Conservation (phyloP, 1,140 invertebrate genomes). For the Papilio xuthus region DNA sequence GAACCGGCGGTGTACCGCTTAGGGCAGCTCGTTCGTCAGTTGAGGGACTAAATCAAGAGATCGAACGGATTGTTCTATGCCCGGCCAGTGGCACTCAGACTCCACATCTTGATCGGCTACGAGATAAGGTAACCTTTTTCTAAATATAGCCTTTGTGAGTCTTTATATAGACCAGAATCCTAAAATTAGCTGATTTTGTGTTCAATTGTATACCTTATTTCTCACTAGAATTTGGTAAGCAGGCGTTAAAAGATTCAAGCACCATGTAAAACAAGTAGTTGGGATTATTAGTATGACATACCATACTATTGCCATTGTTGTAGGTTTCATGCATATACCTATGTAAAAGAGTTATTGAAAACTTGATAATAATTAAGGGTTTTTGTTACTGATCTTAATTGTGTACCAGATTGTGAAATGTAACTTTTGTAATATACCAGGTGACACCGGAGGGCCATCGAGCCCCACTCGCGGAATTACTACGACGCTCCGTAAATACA, state of each 20-base stretch:
- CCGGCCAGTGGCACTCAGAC: constrained; percentile 77
- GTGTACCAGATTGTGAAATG: no score
- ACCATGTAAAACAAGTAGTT: no score
- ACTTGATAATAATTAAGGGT: no score
- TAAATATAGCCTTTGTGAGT: not conserved
- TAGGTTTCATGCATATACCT: no score
- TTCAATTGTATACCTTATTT: no score
- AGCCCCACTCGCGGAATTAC: constrained; percentile 89
- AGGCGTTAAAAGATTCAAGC: no score
- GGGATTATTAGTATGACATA: no score
- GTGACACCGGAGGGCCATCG: constrained; percentile 92
- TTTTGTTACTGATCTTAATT: no score
- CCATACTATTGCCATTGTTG: no score
- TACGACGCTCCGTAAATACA: constrained; percentile 90
- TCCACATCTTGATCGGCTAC: constrained; percentile 73
- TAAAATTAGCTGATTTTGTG: no score
- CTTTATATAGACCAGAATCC: not conserved
- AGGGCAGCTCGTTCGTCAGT: constrained; percentile 90
- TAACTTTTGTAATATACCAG: constrained; percentile 45
- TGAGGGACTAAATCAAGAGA: constrained; percentile 92
- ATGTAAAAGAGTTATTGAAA: no score
- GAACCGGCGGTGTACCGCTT: constrained; percentile 80
- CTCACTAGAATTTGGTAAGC: no score
- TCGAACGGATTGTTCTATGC: constrained; percentile 86
- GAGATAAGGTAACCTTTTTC: constrained; percentile 70